phyloP scores from a whole-genome alignment of 2,797 vertebrate species.

The Caiman crocodilus region DNA sequence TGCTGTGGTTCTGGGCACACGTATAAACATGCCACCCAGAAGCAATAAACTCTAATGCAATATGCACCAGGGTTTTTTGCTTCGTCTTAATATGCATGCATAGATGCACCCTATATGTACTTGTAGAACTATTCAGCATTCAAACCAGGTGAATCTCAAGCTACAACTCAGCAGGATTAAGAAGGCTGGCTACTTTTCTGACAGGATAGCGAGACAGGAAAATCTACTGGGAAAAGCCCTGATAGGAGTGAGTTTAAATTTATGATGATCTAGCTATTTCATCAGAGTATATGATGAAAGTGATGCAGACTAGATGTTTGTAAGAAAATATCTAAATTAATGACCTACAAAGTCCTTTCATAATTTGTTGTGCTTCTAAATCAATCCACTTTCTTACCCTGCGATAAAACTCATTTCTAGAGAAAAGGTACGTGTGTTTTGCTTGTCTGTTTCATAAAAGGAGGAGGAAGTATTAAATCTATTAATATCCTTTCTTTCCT shows the following conservation, averaged over 20 bases:
- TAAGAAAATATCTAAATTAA: not conserved
- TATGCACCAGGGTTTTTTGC: no score
- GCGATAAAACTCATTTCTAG: accelerated
- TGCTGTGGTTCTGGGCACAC: no score
- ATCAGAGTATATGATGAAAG: not conserved
- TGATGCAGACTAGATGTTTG: accelerated
- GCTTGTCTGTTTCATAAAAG: not conserved
- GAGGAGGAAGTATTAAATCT: not conserved
- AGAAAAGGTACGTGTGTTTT: accelerated
- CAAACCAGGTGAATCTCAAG: not conserved
- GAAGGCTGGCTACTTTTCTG: not conserved
- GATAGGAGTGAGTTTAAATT: accelerated
- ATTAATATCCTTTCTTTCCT: not conserved
- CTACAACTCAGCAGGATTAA: not conserved
- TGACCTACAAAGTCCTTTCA: not conserved
- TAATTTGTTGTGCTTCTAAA: not conserved
- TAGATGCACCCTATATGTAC: accelerated
- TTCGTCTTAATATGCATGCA: no score
- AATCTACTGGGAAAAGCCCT: not conserved
- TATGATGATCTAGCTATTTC: not conserved
- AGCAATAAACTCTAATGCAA: no score
- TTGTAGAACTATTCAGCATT: no score
- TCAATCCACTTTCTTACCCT: not conserved
- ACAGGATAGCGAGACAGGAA: not conserved
- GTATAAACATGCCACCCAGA: no score